Base-by-base conservation (phyloP, 2,797 vertebrate species). In the Selene dorsalis region DNA sequence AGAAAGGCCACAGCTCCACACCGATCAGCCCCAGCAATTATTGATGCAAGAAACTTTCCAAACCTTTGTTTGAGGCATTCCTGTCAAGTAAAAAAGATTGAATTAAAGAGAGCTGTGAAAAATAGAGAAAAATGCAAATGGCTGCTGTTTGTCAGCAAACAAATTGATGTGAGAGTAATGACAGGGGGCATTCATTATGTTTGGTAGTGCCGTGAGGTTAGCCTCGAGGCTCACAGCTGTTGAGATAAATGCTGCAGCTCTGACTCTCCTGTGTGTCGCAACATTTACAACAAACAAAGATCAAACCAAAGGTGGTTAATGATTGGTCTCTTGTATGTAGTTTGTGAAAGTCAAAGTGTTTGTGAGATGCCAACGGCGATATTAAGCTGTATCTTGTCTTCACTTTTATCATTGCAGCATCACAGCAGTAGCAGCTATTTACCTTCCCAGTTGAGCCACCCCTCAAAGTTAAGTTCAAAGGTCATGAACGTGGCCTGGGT, bases 401-500 rank as follows among this genome's bases (percentile, higher is more conserved):
- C 2, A 22, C 47, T 50, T 47, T 47, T 17, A 6, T 5, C 4
- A 20, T 41, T 1, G 11, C 10, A 41, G 18, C 18, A 35, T 41
- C 28, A 30, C 39, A 26, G 17, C 7, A 16, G 26, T 41, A 26
- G 35, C 47, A 32, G 18, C 12, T 30, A n/a, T 17, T 61, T 20
- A 13, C 35, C 17, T 59, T 59, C 7, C 17, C 17, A 6, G 5
- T 69, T 72, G 75, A 79, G 45, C 60, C 50, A 11, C 7, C 10
- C 24, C 65, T 75, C 35, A 56, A 71, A 68, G 43, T 72, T 14
- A 73, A 79, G 85, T 38, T 73, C 20, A 74, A 50, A 81, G 84
- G 84, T 91, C 81, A 80, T 10, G 48, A 62, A 53, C 62, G 24
- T 61, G 75, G 22, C 73, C 39, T 10, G 64, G 20, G 56, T 82